These are phyloP conservation scores for Nasua narica DNA, from an alignment of 2,797 vertebrate species.

Conservation along the genomic window DNA sequence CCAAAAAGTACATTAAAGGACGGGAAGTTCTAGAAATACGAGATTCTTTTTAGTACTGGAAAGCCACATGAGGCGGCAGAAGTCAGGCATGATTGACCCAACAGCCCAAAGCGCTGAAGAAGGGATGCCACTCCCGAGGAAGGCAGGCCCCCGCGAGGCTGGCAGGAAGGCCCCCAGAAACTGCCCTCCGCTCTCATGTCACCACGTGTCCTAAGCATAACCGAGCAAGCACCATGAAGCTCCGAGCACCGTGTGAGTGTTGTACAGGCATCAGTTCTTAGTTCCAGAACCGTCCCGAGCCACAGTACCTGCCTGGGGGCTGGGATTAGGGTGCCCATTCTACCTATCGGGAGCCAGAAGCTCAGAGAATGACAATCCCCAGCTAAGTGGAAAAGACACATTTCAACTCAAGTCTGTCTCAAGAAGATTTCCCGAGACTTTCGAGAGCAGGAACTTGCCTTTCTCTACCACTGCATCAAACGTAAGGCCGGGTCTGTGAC, in stretches of 20 bases:
- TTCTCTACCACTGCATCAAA: not conserved
- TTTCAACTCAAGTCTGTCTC: not conserved
- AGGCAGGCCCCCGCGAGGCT: slow-evolving; percentile 55
- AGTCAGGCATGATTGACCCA: slow-evolving; percentile 55
- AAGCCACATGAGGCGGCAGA: slow-evolving; percentile 48
- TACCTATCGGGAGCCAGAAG: not conserved
- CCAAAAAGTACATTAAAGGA: slow-evolving; percentile 70
- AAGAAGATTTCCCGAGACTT: not conserved
- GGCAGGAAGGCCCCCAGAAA: not conserved
- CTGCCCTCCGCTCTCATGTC: not conserved
- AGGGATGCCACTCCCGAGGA: not conserved
- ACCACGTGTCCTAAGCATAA: not conserved
- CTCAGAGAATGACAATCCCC: not conserved
- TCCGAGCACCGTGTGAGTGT: not conserved
- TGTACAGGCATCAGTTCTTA: not conserved
- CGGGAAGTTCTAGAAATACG: slow-evolving; percentile 74
- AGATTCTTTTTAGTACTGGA: slow-evolving; percentile 70
- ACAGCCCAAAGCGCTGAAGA: slow-evolving; percentile 53
- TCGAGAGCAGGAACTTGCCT: not conserved
- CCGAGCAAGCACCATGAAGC: not conserved
- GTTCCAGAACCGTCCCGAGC: not conserved
- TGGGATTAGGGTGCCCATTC: not conserved
- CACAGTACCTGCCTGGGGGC: not conserved
- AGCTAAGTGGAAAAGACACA: not conserved
- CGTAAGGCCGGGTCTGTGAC: not conserved